Base-by-base conservation (phyloP, 2,888 invertebrate genomes). In the Automeris io region DNA sequence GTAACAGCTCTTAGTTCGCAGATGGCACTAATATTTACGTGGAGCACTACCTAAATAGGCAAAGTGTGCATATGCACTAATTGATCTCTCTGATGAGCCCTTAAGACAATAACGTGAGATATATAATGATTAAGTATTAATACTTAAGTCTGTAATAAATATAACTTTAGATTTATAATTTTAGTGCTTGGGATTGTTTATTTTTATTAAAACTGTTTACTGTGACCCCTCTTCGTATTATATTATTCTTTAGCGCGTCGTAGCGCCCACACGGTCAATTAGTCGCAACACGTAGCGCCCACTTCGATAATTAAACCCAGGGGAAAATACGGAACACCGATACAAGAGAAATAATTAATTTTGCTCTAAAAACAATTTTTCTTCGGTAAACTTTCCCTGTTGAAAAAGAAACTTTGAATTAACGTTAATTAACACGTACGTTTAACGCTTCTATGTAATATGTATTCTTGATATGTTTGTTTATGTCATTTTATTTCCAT, bases 241-340 rank as follows among this genome's bases (percentile, higher is more conserved):
- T 49, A 41, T 44, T 44, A 44, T 56, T 54, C 53, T 52, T 57
- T 61, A 56, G 47, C 49, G 39, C 40, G 43, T n/a, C 45, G 50
- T 60, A n/a, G n/a, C n/a, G n/a, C n/a, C n/a, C n/a, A n/a, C 52
- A 51, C 51, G 49, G 54, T 53, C 54, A 61, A 61, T 61, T 58
- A 61, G 60, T 55, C 49, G 50, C 42, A 50, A 50, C 62, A 65
- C 61, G 55, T 61, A 61, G 51, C 54, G 49, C 50, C 61, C 54
- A 57, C 58, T 61, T 52, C 45, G 45, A 51, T 60, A 62, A 64
- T 66, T 61, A 62, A 61, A 58, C 47, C 42, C 46, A 44, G 51
- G 43, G 45, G 47, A 45, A 24, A 33, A 29, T 29, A 29, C 13
- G 18, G 47, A 54, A 54, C 57, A 54, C 26, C 41, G 40, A 36